Conservation (phyloP, 2,888 invertebrate genomes). For the Gryllus longicercus region DNA sequence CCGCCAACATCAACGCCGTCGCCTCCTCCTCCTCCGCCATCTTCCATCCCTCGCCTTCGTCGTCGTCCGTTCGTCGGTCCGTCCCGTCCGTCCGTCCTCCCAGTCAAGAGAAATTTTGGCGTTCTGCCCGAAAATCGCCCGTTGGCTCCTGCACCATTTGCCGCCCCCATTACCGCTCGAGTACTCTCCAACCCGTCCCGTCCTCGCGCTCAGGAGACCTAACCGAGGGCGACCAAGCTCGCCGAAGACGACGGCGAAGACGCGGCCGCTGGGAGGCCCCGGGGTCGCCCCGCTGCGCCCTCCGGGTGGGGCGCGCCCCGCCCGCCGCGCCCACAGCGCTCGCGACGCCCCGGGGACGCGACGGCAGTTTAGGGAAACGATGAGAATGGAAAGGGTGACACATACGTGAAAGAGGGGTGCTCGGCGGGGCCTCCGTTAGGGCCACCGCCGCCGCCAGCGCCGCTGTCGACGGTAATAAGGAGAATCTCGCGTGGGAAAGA, state of each 20-base stretch:
- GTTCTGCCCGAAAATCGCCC: constrained; percentile 25
- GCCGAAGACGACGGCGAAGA: background rate
- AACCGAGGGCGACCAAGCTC: background rate
- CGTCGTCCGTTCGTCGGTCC: background rate
- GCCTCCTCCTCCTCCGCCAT: background rate
- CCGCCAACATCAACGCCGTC: background rate
- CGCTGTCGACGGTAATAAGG: background rate
- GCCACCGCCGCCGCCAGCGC: background rate
- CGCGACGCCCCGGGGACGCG: too few species aligned
- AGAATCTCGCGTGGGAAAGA: background rate
- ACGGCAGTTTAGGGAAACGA: too few species aligned
- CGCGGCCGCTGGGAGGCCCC: too few species aligned
- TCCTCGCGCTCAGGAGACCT: background rate
- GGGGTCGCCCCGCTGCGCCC: too few species aligned
- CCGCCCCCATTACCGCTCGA: constrained; percentile 17
- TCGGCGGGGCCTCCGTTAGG: too few species aligned
- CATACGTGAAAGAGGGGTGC: too few species aligned
- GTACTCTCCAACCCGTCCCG: background rate
- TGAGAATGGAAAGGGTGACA: too few species aligned
- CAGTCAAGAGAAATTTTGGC: constrained; percentile 29
- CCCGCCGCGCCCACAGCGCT: too few species aligned
- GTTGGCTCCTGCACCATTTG: constrained; percentile 18
- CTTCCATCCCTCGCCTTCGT: background rate
- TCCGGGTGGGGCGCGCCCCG: too few species aligned
- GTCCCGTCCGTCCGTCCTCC: background rate